A percentile compares a stretch with the other conserved stretches of the same genome.
phyloP scores from a whole-genome alignment of 2,797 vertebrate species.

The Leptodactylus fallax region DNA sequence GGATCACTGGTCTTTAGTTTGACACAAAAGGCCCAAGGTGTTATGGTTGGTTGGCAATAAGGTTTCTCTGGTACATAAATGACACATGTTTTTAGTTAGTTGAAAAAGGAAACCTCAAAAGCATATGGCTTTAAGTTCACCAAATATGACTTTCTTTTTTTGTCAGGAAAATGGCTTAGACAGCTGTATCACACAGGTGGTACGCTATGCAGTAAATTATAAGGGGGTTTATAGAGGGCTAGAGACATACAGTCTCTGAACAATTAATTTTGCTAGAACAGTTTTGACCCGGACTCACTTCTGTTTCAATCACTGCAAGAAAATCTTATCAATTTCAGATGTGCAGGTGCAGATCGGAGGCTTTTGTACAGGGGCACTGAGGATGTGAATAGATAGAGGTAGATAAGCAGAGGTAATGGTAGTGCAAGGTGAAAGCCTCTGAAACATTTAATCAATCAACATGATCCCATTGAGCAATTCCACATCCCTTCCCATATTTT shows the following conservation, averaged over 20 bases:
- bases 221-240: slow-evolving; percentile 68
- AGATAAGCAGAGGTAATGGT: slow-evolving; percentile 32
- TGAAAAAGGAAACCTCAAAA: slow-evolving; percentile 68
- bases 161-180: slow-evolving; percentile 66
- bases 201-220: slow-evolving; percentile 69
- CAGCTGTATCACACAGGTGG: slow-evolving; percentile 73
- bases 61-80: slow-evolving; percentile 48
- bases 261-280: slow-evolving; percentile 74
- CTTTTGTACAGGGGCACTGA: background rate
- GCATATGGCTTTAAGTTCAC: slow-evolving; percentile 67
- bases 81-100: slow-evolving; percentile 70
- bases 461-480: slow-evolving; percentile 42
- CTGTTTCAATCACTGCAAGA: slow-evolving; percentile 70
- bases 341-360: slow-evolving; percentile 53
- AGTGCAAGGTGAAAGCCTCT: slow-evolving; percentile 35
- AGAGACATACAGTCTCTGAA: slow-evolving; percentile 71
- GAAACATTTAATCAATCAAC: slow-evolving; percentile 59
- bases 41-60: slow-evolving; percentile 58
- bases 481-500: slow-evolving; percentile 41
- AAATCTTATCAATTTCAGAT: slow-evolving; percentile 71
- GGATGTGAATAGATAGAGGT: slow-evolving; percentile 30
- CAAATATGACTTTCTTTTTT: slow-evolving; percentile 69
- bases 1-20: slow-evolving; percentile 32
- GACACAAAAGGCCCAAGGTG: slow-evolving; percentile 49
- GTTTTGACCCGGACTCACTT: slow-evolving; percentile 70